These are phyloP conservation scores for Gopherus flavomarginatus DNA, from an alignment of 2,113 vertebrate genomes.

Conservation along the genomic window DNA sequence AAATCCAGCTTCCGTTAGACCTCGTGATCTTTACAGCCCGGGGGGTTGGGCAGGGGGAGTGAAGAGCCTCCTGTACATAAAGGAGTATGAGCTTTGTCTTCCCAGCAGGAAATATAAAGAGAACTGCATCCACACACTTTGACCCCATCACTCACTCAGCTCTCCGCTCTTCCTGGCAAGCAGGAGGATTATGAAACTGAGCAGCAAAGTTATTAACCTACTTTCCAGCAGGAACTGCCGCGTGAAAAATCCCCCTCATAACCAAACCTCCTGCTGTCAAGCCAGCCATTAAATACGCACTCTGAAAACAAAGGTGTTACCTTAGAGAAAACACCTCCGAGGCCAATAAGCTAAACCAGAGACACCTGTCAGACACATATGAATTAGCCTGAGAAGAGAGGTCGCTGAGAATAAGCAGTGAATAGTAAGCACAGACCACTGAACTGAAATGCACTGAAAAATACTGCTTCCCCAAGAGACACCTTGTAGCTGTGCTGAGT, in stretches of 20 bases:
- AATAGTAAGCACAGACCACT: conserved; percentile 2
- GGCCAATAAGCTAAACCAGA: conserved; percentile 52
- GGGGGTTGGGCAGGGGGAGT: fast-evolving
- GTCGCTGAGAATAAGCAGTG: conserved; percentile 26
- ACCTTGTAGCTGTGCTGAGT: background rate
- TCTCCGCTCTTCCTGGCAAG: background rate
- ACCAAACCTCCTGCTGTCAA: conserved; percentile 56
- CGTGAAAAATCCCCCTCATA: conserved; percentile 56
- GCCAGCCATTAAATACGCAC: conserved; percentile 65
- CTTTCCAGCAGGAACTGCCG: conserved; percentile 26
- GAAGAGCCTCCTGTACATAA: background rate
- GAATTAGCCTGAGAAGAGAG: conserved; percentile 53
- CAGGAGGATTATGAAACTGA: background rate
- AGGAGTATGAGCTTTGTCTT: background rate
- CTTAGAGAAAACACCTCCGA: conserved; percentile 62
- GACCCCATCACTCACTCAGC: background rate
- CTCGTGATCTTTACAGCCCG: background rate
- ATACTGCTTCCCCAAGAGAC: background rate
- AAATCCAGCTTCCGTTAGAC: background rate
- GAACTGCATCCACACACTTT: background rate
- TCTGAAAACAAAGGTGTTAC: conserved; percentile 63
- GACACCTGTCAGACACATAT: conserved; percentile 44
- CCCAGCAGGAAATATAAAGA: background rate
- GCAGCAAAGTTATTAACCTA: conserved; percentile 16
- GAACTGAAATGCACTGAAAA: conserved; percentile 32